phyloP scores from a whole-genome alignment of 2,888 invertebrate species.

The Osmoderma eremita region DNA sequence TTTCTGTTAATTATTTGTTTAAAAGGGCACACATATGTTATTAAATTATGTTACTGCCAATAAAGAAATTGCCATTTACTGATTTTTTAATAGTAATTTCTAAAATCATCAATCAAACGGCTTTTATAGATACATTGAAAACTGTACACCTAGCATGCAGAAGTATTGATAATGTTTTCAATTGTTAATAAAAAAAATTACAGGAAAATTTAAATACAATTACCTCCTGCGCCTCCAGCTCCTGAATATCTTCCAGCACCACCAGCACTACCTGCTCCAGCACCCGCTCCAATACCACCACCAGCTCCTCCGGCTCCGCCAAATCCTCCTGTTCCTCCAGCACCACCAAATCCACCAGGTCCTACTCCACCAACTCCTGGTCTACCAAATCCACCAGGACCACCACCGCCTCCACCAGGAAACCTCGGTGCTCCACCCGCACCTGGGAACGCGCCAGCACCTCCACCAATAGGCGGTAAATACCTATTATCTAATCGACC shows the following conservation, averaged over 20 bases:
- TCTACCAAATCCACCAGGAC: slow-evolving; percentile 35
- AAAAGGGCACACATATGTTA: no score
- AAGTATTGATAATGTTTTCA: no score
- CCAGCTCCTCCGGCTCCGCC: slow-evolving; percentile 33
- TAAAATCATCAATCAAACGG: no score
- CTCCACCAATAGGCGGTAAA: slow-evolving; percentile 67
- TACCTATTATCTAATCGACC: slow-evolving; percentile 70
- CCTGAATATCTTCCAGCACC: slow-evolving; percentile 13
- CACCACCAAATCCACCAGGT: slow-evolving; percentile 48
- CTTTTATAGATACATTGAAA: no score
- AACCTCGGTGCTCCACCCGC: slow-evolving; percentile 49
- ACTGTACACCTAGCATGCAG: no score
- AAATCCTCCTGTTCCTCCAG: slow-evolving; percentile 47
- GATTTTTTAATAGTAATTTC: no score
- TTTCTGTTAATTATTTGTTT: no score
- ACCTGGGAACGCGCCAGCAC: slow-evolving; percentile 59
- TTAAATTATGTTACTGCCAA: no score
- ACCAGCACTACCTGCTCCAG: slow-evolving; percentile 28
- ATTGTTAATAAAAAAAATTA: neutral
- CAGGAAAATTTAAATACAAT: no score
- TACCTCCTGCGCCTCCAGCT: slow-evolving; percentile 7
- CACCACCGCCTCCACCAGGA: slow-evolving; percentile 46
- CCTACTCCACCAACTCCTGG: slow-evolving; percentile 49
- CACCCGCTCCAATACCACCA: slow-evolving; percentile 22
- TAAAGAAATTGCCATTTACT: no score